These are phyloP conservation scores for Drosophila sechellia DNA, from an alignment of 1,140 invertebrate species.

Conservation along the genomic window DNA sequence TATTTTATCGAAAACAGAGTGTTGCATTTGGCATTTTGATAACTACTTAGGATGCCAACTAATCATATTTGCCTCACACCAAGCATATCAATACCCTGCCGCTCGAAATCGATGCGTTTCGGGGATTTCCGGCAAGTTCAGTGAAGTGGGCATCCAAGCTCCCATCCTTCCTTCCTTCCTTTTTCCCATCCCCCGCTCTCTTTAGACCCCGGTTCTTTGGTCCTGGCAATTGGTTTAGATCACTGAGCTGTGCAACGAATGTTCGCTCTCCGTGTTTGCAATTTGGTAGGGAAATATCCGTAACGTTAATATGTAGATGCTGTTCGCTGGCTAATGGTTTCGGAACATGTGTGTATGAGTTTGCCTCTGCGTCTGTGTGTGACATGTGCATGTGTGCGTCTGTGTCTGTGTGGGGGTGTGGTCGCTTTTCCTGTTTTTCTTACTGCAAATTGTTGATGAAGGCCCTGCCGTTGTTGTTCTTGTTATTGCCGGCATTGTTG, in stretches of 20 bases:
- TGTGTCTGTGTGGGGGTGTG: slow-evolving; percentile 15
- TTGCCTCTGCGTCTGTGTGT: slow-evolving; percentile 27
- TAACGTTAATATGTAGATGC: slow-evolving; percentile 69
- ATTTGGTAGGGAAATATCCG: slow-evolving; percentile 61
- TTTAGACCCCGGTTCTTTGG: slow-evolving; percentile 10
- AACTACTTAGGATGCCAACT: slow-evolving; percentile 1
- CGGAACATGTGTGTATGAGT: not conserved
- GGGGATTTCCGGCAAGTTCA: slow-evolving; percentile 4
- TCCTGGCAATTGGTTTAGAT: slow-evolving; percentile 51
- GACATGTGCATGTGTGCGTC: slow-evolving; percentile 30
- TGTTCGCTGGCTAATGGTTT: slow-evolving; percentile 38
- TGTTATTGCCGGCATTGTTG: slow-evolving; percentile 46
- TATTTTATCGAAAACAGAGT: no score
- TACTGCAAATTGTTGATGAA: slow-evolving; percentile 78
- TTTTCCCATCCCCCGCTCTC: not conserved
- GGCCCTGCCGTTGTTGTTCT: slow-evolving; percentile 47
- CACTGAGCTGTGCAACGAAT: slow-evolving; percentile 50
- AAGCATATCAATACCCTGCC: not conserved
- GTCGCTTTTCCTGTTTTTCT: slow-evolving; percentile 59
- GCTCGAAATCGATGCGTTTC: not conserved
- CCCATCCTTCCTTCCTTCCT: not conserved
- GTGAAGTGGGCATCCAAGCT: slow-evolving; percentile 12
- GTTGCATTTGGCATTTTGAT: no score
- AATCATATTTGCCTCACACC: slow-evolving; percentile 2
- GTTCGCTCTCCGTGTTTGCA: slow-evolving; percentile 39